Evolutionary conservation across 2,797 vertebrate species (phyloP).

Genomic region (Pachyuromys duprasi): DNA sequence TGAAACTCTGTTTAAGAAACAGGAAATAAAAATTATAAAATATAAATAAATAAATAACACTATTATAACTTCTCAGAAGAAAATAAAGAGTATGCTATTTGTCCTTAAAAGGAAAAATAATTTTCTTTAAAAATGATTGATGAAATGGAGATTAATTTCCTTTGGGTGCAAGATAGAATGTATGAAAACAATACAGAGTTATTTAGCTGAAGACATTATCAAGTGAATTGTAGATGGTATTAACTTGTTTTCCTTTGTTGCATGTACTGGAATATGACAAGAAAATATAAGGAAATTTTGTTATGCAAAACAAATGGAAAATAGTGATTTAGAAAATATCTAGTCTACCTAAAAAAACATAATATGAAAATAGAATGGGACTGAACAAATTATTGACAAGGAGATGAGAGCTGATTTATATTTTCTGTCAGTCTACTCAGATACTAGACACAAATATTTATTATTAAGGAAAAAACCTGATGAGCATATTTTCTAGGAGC

Average conservation of each 20-base stretch:
- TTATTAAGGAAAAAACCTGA: background rate
- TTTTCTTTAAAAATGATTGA: background rate
- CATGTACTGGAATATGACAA: background rate
- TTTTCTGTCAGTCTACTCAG: background rate
- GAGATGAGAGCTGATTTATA: background rate
- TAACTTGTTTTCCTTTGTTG: background rate
- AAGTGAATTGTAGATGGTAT: background rate
- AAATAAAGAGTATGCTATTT: background rate
- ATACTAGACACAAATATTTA: background rate
- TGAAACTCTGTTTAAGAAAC: no score
- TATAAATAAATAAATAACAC: background rate
- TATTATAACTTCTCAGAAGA: background rate
- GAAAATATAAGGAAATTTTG: background rate
- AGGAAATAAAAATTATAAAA: no score
- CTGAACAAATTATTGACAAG: background rate
- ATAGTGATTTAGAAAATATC: background rate
- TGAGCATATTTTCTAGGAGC: background rate
- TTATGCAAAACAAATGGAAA: background rate
- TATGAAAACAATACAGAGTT: background rate
- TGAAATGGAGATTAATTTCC: background rate
- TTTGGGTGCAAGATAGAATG: background rate
- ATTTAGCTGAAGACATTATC: background rate
- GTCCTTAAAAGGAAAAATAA: background rate
- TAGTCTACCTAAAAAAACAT: no score
- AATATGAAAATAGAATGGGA: background rate